Conservation (phyloP, 1,140 invertebrate genomes). For the Caenorhabditis latens region DNA sequence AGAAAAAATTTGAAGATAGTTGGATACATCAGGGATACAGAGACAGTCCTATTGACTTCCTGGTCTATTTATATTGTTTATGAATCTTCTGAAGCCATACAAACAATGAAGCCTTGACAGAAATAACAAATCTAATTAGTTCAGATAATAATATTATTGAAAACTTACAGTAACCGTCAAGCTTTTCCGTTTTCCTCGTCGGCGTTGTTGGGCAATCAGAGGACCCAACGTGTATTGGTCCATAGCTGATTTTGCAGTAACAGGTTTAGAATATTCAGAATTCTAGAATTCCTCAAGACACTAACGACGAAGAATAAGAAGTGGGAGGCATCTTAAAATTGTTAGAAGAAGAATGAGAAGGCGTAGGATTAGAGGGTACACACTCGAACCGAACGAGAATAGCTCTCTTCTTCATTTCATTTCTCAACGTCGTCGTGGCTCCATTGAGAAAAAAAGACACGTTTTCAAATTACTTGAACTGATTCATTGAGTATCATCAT, state of each 20-base stretch:
- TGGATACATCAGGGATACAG: neutral
- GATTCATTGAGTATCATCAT: slow-evolving; percentile 27
- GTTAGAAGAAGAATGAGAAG: neutral
- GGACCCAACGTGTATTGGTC: slow-evolving; percentile 33
- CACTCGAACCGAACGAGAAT: slow-evolving; percentile 48
- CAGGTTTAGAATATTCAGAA: neutral
- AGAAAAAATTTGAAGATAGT: neutral
- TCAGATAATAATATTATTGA: neutral
- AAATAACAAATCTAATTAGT: slow-evolving; percentile 6
- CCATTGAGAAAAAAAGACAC: neutral
- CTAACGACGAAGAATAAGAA: neutral
- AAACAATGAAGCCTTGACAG: slow-evolving; percentile 18
- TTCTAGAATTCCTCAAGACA: neutral
- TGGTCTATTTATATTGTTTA: neutral
- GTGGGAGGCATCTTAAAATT: neutral
- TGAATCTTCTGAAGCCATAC: neutral
- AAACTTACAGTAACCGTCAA: slow-evolving; percentile 40
- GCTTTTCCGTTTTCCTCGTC: slow-evolving; percentile 32
- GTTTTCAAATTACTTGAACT: slow-evolving; percentile 43
- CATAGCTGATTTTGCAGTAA: neutral
- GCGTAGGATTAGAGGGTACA: slow-evolving; percentile 50
- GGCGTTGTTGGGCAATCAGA: slow-evolving; percentile 28
- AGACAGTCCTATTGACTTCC: neutral
- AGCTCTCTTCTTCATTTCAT: slow-evolving; percentile 16
- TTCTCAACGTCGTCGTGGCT: too few relatives aligned